Evolutionary conservation across 2,113 vertebrate species (phyloP).

Genomic region (Gallinago paraguaiae): DNA sequence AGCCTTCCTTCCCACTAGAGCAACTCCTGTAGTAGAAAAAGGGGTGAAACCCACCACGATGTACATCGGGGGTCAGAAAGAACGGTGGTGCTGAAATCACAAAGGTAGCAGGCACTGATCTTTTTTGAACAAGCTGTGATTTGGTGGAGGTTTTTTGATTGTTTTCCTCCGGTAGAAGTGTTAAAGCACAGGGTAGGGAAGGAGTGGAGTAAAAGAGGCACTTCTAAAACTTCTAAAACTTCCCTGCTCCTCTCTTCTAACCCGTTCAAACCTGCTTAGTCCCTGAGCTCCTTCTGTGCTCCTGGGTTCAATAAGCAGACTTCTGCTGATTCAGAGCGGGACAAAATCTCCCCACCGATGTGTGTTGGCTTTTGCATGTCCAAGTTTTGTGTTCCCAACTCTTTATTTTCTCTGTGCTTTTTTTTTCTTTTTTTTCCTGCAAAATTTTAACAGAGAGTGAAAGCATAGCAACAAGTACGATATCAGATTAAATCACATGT

Average conservation of each 20-base stretch:
- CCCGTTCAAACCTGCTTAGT: neutral
- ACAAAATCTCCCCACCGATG: neutral
- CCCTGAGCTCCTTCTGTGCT: neutral
- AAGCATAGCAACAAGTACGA: neutral
- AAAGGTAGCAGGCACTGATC: fast-evolving
- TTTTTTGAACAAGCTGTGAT: neutral
- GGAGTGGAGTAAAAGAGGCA: neutral
- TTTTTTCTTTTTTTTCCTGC: neutral
- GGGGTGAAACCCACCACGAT: fast-evolving
- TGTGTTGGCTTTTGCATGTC: neutral
- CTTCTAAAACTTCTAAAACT: neutral
- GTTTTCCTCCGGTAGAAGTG: neutral
- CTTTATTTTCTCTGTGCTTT: neutral
- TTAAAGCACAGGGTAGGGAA: neutral
- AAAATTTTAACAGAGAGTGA: neutral
- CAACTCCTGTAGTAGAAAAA: neutral
- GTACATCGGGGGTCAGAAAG: neutral
- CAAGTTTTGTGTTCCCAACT: neutral
- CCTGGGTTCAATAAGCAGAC: neutral
- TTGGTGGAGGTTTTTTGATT: neutral
- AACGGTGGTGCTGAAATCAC: neutral
- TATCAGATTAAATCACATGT: neutral
- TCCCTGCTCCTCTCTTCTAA: neutral
- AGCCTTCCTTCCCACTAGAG: neutral
- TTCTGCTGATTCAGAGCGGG: neutral